Evolutionary conservation across 1,140 invertebrate species (phyloP).

Genomic region (Drosophila rufa): DNA sequence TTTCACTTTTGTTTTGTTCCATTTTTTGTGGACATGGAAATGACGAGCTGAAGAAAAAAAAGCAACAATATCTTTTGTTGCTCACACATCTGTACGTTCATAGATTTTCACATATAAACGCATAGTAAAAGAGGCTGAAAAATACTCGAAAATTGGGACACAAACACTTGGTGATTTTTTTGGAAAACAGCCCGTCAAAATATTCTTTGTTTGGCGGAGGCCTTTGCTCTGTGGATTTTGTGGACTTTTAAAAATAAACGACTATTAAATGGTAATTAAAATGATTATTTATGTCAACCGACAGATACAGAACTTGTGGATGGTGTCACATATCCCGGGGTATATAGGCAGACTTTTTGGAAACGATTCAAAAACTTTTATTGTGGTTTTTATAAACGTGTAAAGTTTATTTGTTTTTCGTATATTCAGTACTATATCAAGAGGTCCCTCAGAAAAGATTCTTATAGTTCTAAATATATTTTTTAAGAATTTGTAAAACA

Average conservation of each 20-base stretch:
- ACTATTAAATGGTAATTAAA: conserved; percentile 55
- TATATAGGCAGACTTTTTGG: conserved; percentile 3
- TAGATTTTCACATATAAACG: conserved; percentile 50
- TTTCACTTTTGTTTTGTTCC: conserved; percentile 47
- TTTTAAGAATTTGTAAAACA: background rate
- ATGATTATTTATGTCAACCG: conserved; percentile 32
- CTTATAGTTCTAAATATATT: background rate
- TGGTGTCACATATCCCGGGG: conserved; percentile 10
- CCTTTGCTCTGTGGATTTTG: conserved; percentile 7
- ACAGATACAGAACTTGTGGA: conserved; percentile 8
- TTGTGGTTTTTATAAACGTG: background rate
- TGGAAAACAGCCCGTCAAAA: conserved; percentile 32
- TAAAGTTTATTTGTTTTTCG: background rate
- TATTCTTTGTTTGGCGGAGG: conserved; percentile 30
- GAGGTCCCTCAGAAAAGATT: background rate
- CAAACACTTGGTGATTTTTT: conserved; percentile 48
- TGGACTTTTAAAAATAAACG: conserved; percentile 47
- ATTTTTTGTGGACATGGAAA: conserved; percentile 57
- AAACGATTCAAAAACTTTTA: background rate
- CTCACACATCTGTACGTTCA: conserved; percentile 30
- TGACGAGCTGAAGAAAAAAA: conserved; percentile 21
- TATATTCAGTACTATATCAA: background rate
- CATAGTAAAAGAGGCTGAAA: conserved; percentile 36
- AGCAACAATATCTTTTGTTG: conserved; percentile 56
- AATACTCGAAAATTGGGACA: conserved; percentile 59